Evolutionary conservation across 2,797 vertebrate genomes (phyloP), one percentile per base, ranked within the genome.

Genomic region (Staurois parvus): DNA sequence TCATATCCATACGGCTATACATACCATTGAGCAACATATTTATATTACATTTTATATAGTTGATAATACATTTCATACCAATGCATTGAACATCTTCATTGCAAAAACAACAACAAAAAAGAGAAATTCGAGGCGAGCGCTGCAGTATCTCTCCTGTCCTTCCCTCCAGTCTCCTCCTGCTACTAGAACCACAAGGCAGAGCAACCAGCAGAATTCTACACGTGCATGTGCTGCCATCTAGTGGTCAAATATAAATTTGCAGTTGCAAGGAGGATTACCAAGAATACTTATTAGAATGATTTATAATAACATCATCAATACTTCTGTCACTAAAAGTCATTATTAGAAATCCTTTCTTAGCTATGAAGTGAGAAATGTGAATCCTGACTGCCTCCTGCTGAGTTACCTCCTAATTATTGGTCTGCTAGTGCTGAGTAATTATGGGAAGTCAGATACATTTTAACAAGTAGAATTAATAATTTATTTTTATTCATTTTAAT

Each of bases 141-240:
- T 59, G 52, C 52, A 8, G 52, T 59, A 21, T 21, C 19, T 59
- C 52, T 6, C 1, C 21, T 59, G 52, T 59, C 21, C 24, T 24
- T 59, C 21, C 52, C 6, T 59, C 24, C 21, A 59, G 52, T 21
- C 19, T 1, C 19, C 4, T 13, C 4, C 48, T 17, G 17, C 13
- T 48, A 24, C 52, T 24, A 4, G 52, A 8, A 24, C 19, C 19
- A 59, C 52, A 59, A 59, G 17, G 21, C 15, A 52, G 48, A 19
- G 48, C 48, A 52, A 3, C 19, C 52, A 59, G 21, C 4, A 24
- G 52, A 59, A 59, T 6, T 59, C 52, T 59, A 3, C 37, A 73
- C 72, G 19, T 21, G 28, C 30, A 8, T 48, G 26, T 66, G 76
- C 83, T 84, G 83, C 83, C 83, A 84, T 62, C 83, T 84, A 30